Base-by-base conservation (phyloP, 2,888 invertebrate genomes). In the Apoda limacodes region DNA sequence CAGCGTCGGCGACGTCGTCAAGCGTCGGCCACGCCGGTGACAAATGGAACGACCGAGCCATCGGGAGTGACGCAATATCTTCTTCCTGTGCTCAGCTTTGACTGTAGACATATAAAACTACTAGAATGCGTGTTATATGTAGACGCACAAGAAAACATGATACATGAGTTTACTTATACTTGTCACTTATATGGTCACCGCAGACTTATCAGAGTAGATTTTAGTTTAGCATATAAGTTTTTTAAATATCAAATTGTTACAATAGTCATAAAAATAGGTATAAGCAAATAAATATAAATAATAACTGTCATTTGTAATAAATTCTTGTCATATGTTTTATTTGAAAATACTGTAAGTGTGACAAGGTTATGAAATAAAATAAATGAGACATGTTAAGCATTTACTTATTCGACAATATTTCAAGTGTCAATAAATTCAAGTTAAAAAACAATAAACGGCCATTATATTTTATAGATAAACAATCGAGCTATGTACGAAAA, bases 11-110 rank as follows among this genome's bases (percentile, higher is more conserved):
- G 37, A 35, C 37, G 42, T 40, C 46, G 50, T 48, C 57, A 54
- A 52, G 50, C 53, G 52, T 40, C 52, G 53, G 50, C 45, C 56
- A 35, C 33, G 25, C 31, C 36, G 34, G 52, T 67, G 68, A 68
- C 68, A 64, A 66, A 67, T 65, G 65, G 63, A 54, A 57, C 59
- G 47, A 45, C 52, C 57, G 61, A 62, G 56, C 59, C 64, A 65
- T 68, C 57, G 63, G 62, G 54, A 49, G 39, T 49, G 50, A 51
- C 52, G 67, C 65, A 63, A 67, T 68, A 69, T 67, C 65, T 63
- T 60, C 46, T 64, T 67, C 65, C 66, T 53, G 55, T 34, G 46
- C 44, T 45, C 45, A 43, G 39, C 46, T 38, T 27, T 28, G 25
- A 10, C 11, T 20, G 15, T 37, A 48, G 49, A 49, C 9, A 1